Evolutionary conservation across 2,797 vertebrate species (phyloP), one percentile per base, ranked within the genome.

Genomic region (Cossypha polioptera): DNA sequence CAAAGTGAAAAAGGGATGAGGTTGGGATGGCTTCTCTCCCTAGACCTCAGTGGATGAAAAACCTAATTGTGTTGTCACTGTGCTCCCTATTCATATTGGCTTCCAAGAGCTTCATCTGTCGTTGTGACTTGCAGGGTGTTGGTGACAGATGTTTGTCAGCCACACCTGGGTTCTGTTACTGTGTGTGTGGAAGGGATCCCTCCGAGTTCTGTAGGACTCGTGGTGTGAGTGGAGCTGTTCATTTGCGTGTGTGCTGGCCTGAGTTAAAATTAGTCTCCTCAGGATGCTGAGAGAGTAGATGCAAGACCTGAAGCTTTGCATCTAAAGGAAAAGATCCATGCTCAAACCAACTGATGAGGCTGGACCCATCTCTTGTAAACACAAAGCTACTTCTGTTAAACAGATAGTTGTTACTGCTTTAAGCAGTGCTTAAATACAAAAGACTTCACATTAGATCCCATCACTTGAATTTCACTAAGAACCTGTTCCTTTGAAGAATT

Each of bases 221-320:
- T 43, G 76, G 86, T 89, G 51, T 90, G 89, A 94, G 69, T 92
- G 85, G 85, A 81, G 73, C 59, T 92, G 21, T 77, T 72, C 36
- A 3, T 77, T 42, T 68, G 58, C 0, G 0, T 73, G 43, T 79
- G 76, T 47, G 79, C 73, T 90, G 62, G 67, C 45, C 79, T 0
- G 3, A 86, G 38, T 36, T 83, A 22, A 77, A 55, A 61, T 53
- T 26, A 15, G 51, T 61, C 72, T 85, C 18, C 54, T 88, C 21
- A 10, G 79, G 62, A 57, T 78, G 89, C 82, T 51, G 66, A 81
- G 79, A 31, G n/a, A 35, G 29, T 36, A 76, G 48, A 33, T 33
- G 42, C 28, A 31, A 61, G 24, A 47, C 43, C 20, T 20, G 48
- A 67, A 87, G 71, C 65, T 67, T 59, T 93, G 25, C 50, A 31